These are phyloP conservation scores for Paralichthys olivaceus DNA, from an alignment of 2,113 vertebrate genomes.

Conservation along the genomic window DNA sequence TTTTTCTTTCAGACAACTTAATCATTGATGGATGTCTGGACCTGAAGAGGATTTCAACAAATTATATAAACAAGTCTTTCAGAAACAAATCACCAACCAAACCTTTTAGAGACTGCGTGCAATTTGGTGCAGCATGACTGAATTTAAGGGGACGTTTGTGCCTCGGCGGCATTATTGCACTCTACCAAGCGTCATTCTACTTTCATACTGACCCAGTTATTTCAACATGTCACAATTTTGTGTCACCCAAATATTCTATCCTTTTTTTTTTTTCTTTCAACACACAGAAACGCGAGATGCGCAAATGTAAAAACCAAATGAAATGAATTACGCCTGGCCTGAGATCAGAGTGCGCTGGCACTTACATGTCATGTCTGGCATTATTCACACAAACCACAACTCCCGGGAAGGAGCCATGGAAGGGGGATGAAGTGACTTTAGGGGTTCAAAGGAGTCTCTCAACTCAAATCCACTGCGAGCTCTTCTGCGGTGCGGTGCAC, in stretches of 20 bases:
- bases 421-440: conserved; percentile 48
- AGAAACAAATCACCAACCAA: too few species aligned
- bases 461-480: conserved; percentile 51
- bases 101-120: too few species aligned
- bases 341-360: conserved; percentile 38
- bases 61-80: too few species aligned
- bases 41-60: too few species aligned
- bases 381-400: conserved; percentile 68
- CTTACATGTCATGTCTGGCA: not conserved
- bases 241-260: conserved; percentile 25
- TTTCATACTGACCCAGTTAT: conserved; percentile 23
- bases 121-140: too few species aligned
- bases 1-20: too few species aligned
- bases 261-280: conserved; percentile 39
- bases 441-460: conserved; percentile 60
- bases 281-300: conserved; percentile 31
- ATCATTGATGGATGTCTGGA: too few species aligned
- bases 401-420: conserved; percentile 63
- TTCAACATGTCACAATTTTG: conserved; percentile 19
- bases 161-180: too few species aligned
- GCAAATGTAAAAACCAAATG: conserved; percentile 42
- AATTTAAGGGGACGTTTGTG: not conserved
- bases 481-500: conserved; percentile 43
- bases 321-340: conserved; percentile 56
- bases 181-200: not conserved